phyloP scores from a whole-genome alignment of 2,113 vertebrate genomes.

The Notarius quadriscutis region DNA sequence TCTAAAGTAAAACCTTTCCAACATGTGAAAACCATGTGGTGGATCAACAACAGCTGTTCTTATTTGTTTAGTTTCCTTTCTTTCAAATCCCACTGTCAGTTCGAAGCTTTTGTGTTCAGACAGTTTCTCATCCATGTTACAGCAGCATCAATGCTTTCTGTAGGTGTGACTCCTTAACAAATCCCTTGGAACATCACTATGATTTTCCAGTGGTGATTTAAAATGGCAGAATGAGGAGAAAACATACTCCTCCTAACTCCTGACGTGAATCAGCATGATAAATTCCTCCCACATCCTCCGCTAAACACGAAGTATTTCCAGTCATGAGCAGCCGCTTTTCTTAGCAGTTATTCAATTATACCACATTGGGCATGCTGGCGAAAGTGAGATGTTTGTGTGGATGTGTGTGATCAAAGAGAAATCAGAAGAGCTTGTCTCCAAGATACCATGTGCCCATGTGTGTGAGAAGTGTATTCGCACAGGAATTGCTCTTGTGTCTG shows the following conservation, averaged over 20 bases:
- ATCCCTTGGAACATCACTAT: neutral
- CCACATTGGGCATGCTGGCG: neutral
- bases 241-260: neutral
- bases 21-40: neutral
- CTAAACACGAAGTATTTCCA: neutral
- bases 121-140: neutral
- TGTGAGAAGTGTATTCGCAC: constrained; percentile 17
- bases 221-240: neutral
- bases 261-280: neutral
- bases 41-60: neutral
- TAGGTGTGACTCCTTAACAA: neutral
- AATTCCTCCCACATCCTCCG: neutral
- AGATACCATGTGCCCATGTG: neutral
- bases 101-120: neutral
- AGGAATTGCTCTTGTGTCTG: constrained; percentile 19
- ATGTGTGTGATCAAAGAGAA: neutral
- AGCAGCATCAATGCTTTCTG: neutral
- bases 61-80: neutral
- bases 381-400: neutral
- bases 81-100: neutral
- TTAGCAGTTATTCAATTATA: neutral
- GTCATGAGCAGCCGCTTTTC: neutral
- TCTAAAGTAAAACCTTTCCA: neutral
- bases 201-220: neutral
- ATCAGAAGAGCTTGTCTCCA: neutral